A percentile compares a stretch with the other conserved stretches of the same genome.
phyloP scores from a whole-genome alignment of 2,113 vertebrate species.

The Mustela nigripes region DNA sequence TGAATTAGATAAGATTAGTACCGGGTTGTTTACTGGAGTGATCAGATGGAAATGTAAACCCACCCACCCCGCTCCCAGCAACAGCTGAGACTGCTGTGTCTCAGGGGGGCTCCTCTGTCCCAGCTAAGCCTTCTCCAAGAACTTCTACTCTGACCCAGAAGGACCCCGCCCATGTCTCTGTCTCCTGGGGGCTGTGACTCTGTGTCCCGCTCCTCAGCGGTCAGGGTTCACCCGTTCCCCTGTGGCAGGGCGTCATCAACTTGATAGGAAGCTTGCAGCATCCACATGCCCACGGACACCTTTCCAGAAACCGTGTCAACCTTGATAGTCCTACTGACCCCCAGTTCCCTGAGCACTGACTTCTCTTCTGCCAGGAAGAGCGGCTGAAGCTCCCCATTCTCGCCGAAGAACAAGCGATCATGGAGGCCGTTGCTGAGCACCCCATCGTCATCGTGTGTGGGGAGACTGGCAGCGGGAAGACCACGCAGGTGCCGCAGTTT shows the following conservation, averaged over 20 bases:
- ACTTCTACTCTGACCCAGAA: rapidly evolving
- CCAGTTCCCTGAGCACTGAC: rapidly evolving
- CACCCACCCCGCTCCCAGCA: rapidly evolving
- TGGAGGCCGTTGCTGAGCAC: slow-evolving; percentile 96
- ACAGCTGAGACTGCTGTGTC: rapidly evolving
- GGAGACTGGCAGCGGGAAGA: slow-evolving; percentile 98
- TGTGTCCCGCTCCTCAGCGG: rapidly evolving
- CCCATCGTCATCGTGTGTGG: slow-evolving; percentile 93
- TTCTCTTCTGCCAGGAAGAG: slow-evolving; percentile 88
- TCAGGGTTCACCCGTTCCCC: neutral
- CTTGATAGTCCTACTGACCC: rapidly evolving
- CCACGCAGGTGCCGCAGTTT: slow-evolving; percentile 98
- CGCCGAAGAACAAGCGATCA: slow-evolving; percentile 96
- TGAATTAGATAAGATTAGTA: neutral
- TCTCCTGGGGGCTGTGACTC: neutral
- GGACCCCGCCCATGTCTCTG: neutral
- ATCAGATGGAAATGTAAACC: rapidly evolving
- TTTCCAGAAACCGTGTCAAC: rapidly evolving
- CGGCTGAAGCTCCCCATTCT: slow-evolving; percentile 96
- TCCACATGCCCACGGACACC: neutral
- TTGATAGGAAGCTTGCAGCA: neutral
- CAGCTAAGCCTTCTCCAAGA: neutral
- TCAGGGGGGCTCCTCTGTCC: neutral
- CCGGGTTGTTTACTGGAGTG: rapidly evolving
- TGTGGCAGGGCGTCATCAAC: rapidly evolving